Base-by-base conservation (phyloP, 2,113 vertebrate genomes). In the Xiphophorus couchianus region DNA sequence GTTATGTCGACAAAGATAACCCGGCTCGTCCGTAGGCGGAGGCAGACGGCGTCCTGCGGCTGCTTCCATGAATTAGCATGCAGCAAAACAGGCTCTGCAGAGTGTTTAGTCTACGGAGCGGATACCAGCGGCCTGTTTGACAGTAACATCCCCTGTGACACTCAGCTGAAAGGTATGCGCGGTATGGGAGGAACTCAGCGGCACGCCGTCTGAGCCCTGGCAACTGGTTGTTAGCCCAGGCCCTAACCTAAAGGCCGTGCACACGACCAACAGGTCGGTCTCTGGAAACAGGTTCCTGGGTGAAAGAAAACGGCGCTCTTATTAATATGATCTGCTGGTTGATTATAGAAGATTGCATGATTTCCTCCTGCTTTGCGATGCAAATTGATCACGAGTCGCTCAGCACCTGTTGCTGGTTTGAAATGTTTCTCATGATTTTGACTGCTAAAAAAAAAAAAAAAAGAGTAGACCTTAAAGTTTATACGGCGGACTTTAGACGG, bases 91-190 rank as follows among this genome's bases (percentile, higher is more conserved):
- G 30, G 39, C 60, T 37, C 35, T 37, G 35, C 11, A 25, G 28
- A 74, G 44, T 29, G 19, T 61, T 64, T 0, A 31, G 48, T n/a
- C 70, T 60, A 60, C 5, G 39, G 60, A 33, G 30, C 65, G 44
- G 66, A 71, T 31, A 33, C 35, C 48, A 44, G 65, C 62, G 14
- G 77, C 74, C 42, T 58, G 74, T 81, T 77, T 31, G 78, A 86
- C 73, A 82, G 75, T 66, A 62, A 31, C 17, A 58, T 48, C 76
- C 69, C 68, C 70, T 0, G 44, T 68, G 72, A 85, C 80, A 81
- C 64, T 74, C 15, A 69, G 39, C 31, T 31, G 6, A 82, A 71
- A 84, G 71, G 79, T 88, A 91, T 85, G 85, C 1, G 13, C 19
- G 80, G 74, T 28, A 90, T 85, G 17, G 64, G 58, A 81, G 70